Conservation (phyloP, 2,888 invertebrate species). For the Cynaeus angustus region DNA sequence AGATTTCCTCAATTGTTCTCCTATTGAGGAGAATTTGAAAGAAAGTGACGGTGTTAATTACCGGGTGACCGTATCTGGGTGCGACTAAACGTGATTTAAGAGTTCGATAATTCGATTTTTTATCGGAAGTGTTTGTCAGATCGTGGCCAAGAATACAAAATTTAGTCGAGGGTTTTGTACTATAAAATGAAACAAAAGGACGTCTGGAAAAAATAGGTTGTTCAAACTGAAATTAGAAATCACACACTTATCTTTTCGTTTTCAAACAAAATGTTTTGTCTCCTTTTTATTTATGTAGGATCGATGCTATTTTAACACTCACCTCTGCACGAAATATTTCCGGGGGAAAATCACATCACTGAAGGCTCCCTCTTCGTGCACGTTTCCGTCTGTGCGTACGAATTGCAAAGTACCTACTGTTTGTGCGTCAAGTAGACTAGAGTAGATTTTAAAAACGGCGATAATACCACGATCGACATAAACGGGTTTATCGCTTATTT, state of each 20-base stretch:
- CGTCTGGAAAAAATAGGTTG: too few relatives aligned
- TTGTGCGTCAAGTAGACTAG: slow-evolving; percentile 14
- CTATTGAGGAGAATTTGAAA: neutral
- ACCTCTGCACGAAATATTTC: neutral
- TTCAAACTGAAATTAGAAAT: too few relatives aligned
- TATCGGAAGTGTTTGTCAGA: too few relatives aligned
- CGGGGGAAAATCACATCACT: slow-evolving; percentile 5
- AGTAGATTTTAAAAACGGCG: slow-evolving; percentile 23
- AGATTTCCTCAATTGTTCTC: neutral
- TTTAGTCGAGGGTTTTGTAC: too few relatives aligned
- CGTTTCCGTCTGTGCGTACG: slow-evolving; percentile 15
- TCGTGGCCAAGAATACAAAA: too few relatives aligned
- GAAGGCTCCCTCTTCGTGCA: neutral
- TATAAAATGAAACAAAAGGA: too few relatives aligned
- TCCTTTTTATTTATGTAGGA: neutral
- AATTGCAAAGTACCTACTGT: slow-evolving; percentile 9
- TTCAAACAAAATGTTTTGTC: neutral
- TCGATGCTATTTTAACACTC: neutral
- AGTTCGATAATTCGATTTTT: too few relatives aligned
- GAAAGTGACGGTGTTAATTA: neutral
- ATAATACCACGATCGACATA: slow-evolving; percentile 38
- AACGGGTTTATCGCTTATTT: slow-evolving; percentile 32
- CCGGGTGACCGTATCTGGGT: too few relatives aligned
- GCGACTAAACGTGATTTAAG: too few relatives aligned
- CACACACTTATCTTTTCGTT: too few relatives aligned